phyloP scores from a whole-genome alignment of 2,888 invertebrate genomes.

The Ceramica pisi region DNA sequence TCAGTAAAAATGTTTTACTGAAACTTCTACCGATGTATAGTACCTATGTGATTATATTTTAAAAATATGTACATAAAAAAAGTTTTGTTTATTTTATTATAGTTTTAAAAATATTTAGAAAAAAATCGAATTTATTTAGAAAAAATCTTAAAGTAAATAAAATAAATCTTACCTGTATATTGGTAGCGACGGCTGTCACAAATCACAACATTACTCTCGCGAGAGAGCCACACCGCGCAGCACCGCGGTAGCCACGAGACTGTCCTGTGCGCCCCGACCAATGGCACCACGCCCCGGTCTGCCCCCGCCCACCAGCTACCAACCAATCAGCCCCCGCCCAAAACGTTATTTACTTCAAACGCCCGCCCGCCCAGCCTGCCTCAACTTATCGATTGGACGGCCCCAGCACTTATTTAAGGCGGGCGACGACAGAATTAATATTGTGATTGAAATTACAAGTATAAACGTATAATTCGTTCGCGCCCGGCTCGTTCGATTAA shows the following conservation, averaged over 20 bases:
- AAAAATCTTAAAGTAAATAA: constrained; percentile 1
- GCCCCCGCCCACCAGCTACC: constrained; percentile 71
- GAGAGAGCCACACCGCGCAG: constrained; percentile 43
- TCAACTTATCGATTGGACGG: constrained; percentile 88
- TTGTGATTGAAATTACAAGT: constrained; percentile 89
- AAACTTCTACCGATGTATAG: not conserved
- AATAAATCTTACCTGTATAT: constrained; percentile 51
- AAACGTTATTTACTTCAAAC: constrained; percentile 87
- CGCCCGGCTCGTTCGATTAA: constrained; percentile 83
- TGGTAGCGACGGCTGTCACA: constrained; percentile 56
- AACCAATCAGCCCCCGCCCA: constrained; percentile 76
- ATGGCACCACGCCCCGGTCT: constrained; percentile 72
- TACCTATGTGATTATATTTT: not conserved
- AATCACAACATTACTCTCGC: constrained; percentile 61
- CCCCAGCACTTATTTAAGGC: constrained; percentile 87
- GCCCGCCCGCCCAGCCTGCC: constrained; percentile 83
- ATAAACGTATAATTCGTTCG: constrained; percentile 83
- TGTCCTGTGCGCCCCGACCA: constrained; percentile 67
- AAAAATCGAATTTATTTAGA: no score
- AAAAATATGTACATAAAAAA: not conserved
- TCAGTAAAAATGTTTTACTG: not conserved
- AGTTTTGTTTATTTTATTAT: not conserved
- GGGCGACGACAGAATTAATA: constrained; percentile 86
- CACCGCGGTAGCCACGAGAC: constrained; percentile 52
- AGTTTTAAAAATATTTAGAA: not conserved